Evolutionary conservation across 2,797 vertebrate species (phyloP), one percentile per base, ranked within the genome.

Genomic region (Thaleichthys pacificus): DNA sequence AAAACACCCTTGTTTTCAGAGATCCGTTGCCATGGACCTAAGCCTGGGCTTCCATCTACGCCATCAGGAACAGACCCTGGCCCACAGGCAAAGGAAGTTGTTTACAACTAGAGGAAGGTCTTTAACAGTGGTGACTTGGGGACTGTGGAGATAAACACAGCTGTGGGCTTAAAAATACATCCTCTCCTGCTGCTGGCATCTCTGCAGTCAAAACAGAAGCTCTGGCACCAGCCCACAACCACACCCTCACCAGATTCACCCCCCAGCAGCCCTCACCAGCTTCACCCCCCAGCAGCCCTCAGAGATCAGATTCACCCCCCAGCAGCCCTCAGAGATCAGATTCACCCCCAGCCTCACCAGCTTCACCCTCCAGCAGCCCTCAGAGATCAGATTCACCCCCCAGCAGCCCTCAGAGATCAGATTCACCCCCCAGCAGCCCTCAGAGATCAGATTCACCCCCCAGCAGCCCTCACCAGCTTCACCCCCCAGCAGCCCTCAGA

Each of bases 161-260:
- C 85, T 81, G 80, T 83, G 30, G 64, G 64, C 77, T 88, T 85
- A 83, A 86, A 91, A 87, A 88, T 85, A 84, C 82, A 80, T 47
- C 78, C 70, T 83, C 63, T 38, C n/a, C 32, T 65, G 35, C 63
- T 21, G 14, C 35, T 42, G 82, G 81, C 74, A 80, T 79, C 60
- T 83, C 24, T 12, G 62, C 22, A 49, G 72, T 69, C 65, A 86
- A 30, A 15, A 67, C 21, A 22, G 32, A 65, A 21, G 58, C 4
- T 12, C 32, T 35, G 49, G 60, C 22, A 17, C 7, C 35, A 38
- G 8, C 35, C 35, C 35, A 30, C 28, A 30, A 30, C 28, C 28
- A 2, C 28, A 30, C 28, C 28, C 28, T 47, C 42, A 47, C 38
- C 9, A 38, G 7, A 0, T 38, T 38, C 7, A 7, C 35, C 35